phyloP scores from a whole-genome alignment of 53 echinoderm and acorn worm species.

The Arbacia lixula region DNA sequence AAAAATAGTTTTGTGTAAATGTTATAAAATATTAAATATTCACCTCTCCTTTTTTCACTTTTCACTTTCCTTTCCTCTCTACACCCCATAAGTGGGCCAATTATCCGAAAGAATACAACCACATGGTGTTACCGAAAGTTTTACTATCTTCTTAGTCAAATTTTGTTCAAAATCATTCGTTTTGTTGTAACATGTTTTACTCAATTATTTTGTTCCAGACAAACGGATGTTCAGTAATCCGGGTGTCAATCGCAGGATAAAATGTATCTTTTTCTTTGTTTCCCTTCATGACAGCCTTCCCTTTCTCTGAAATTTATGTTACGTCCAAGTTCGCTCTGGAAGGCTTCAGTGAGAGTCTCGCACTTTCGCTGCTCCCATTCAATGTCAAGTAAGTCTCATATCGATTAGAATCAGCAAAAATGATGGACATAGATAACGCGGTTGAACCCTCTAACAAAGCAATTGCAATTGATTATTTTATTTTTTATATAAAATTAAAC shows the following conservation, averaged over 20 bases:
- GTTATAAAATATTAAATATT: no score
- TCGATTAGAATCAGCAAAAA: no score
- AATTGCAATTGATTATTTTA: no score
- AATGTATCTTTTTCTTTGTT: background rate
- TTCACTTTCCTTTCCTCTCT: no score
- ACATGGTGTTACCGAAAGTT: background rate
- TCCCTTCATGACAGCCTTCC: background rate
- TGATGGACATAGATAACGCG: no score
- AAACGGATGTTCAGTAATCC: background rate
- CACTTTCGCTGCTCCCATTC: constrained; percentile 1
- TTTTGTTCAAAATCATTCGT: background rate
- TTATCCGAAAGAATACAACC: no score
- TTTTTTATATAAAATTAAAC: no score
- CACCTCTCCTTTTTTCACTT: no score
- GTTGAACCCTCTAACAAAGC: no score
- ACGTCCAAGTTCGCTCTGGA: constrained; percentile 18
- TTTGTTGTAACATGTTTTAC: background rate
- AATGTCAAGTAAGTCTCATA: constrained; percentile 19
- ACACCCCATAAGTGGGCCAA: no score
- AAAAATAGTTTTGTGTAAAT: no score
- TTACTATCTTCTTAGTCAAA: background rate
- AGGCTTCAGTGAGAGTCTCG: constrained; percentile 9
- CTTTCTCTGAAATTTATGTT: constrained; percentile 8
- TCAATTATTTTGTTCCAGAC: background rate
- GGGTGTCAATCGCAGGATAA: background rate